These are phyloP conservation scores for Ochropleura leucogaster DNA, from an alignment of 2,888 invertebrate genomes.

Conservation along the genomic window DNA sequence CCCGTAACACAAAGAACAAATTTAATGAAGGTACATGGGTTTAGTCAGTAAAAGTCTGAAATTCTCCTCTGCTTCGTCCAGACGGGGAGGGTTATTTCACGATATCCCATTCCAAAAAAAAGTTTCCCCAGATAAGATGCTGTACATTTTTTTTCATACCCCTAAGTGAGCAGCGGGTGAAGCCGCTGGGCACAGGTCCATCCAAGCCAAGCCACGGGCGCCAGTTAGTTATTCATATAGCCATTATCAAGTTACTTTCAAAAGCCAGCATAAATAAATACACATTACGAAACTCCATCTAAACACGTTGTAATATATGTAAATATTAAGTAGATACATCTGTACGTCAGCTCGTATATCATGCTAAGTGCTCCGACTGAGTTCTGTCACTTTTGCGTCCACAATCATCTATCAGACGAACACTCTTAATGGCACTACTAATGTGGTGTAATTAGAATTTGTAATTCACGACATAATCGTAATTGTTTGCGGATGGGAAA, in stretches of 20 bases:
- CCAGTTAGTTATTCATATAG: not conserved
- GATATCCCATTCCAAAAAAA: too few species aligned
- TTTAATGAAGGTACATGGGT: too few species aligned
- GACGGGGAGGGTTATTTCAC: too few species aligned
- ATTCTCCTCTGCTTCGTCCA: too few species aligned
- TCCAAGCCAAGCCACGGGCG: too few species aligned
- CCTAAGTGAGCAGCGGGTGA: too few species aligned
- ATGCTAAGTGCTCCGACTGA: constrained; percentile 57
- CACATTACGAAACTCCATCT: not conserved
- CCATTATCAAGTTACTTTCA: not conserved
- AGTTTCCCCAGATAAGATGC: too few species aligned
- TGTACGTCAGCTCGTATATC: constrained; percentile 55
- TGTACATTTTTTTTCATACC: too few species aligned
- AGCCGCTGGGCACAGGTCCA: too few species aligned
- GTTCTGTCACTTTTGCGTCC: constrained; percentile 53
- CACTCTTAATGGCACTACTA: constrained; percentile 37
- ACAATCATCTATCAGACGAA: constrained; percentile 49
- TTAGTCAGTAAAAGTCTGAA: too few species aligned
- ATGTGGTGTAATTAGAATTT: constrained; percentile 42
- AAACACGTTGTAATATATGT: constrained; percentile 26
- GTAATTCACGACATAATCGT: constrained; percentile 5
- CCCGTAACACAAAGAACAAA: too few species aligned
- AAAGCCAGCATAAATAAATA: constrained; percentile 13
- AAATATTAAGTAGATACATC: not conserved
- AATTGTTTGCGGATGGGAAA: too few species aligned